Conservation (phyloP, 2,888 invertebrate genomes). For the Empis livida region DNA sequence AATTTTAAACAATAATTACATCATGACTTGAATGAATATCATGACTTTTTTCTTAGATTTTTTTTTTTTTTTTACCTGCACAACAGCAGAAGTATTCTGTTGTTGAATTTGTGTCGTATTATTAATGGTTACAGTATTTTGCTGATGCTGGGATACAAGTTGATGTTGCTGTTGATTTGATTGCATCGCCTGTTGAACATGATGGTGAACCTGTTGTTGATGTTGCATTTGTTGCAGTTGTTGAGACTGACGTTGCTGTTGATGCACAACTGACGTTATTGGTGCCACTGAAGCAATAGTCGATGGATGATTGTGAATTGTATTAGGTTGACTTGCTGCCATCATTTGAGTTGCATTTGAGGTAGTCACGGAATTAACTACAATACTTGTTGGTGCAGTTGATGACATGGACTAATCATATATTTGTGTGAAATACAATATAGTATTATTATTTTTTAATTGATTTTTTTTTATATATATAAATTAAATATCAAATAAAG, state of each 20-base stretch:
- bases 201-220: conserved; percentile 27
- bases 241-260: conserved; percentile 17
- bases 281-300: conserved; percentile 21
- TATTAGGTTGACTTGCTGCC: conserved; percentile 24
- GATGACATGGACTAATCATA: conserved; percentile 20
- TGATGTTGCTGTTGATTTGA: conserved; percentile 22
- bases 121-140: conserved; percentile 11
- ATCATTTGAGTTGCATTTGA: conserved; percentile 27
- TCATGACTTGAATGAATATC: neutral
- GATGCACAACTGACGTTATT: conserved; percentile 18
- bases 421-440: neutral
- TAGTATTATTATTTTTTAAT: too few relatives aligned
- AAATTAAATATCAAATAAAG: neutral
- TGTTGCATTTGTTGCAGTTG: conserved; percentile 11
- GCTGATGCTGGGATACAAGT: conserved; percentile 9
- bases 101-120: conserved; percentile 8
- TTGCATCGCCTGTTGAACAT: conserved; percentile 19
- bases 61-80: conserved; percentile 20
- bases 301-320: conserved; percentile 19
- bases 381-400: conserved; percentile 31
- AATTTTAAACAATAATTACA: neutral
- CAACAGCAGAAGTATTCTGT: conserved; percentile 9
- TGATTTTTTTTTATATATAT: neutral
- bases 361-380: conserved; percentile 34
- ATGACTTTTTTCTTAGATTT: too few relatives aligned